These are phyloP conservation scores for Xylocampa areola DNA, from an alignment of 2,888 invertebrate species.

Conservation along the genomic window DNA sequence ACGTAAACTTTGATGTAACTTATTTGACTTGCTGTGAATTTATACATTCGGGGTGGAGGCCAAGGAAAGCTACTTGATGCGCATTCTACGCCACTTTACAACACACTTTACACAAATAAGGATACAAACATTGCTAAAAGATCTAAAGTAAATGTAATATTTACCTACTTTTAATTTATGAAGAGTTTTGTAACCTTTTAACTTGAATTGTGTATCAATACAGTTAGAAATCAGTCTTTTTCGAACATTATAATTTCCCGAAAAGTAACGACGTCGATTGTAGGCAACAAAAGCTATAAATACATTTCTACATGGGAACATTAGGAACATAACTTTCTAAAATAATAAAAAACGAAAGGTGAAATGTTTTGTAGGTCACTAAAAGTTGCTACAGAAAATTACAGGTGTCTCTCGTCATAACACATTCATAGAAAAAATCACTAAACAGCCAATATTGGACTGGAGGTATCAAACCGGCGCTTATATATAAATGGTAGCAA, in stretches of 20 bases:
- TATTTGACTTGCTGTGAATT: constrained; percentile 74
- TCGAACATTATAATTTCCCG: background rate
- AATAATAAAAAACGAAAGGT: constrained; percentile 3
- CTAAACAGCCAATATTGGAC: constrained; percentile 6
- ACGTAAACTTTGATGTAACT: constrained; percentile 74
- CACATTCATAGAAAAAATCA: background rate
- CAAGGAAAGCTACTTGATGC: constrained; percentile 56
- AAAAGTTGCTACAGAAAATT: background rate
- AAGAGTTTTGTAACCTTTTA: background rate
- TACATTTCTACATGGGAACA: constrained; percentile 15
- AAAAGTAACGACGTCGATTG: too few species aligned
- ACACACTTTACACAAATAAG: constrained; percentile 39
- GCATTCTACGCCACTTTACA: constrained; percentile 37
- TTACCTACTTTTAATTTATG: background rate
- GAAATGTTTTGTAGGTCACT: background rate
- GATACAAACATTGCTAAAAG: constrained; percentile 14
- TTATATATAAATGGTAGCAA: constrained; percentile 12
- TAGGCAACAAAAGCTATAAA: constrained; percentile 1
- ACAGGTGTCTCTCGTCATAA: background rate
- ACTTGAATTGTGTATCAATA: too few species aligned
- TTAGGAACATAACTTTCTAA: constrained; percentile 2
- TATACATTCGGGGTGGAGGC: constrained; percentile 64
- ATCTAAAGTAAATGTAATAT: background rate
- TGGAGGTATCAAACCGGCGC: constrained; percentile 7
- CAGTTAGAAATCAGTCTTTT: background rate